Conservation (phyloP, 2,797 vertebrate genomes). For the Bovichtus diacanthus region DNA sequence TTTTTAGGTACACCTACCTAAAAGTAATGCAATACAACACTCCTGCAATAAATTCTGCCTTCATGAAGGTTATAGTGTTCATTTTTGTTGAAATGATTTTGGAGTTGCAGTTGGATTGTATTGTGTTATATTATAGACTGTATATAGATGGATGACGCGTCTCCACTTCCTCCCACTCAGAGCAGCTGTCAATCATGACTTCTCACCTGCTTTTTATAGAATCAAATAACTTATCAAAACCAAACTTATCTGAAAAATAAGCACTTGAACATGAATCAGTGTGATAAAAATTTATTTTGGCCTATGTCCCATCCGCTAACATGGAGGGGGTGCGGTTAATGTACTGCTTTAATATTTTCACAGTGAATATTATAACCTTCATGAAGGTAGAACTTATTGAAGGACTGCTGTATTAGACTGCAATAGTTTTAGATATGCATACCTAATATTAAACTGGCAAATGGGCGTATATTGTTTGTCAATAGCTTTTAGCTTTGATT, state of each 20-base stretch:
- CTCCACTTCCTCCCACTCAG: too few relatives aligned
- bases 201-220: too few relatives aligned
- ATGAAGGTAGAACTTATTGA: background rate
- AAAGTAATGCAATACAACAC: background rate
- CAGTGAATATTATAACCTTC: background rate
- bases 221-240: too few relatives aligned
- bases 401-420: background rate
- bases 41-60: background rate
- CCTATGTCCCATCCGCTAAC: too few relatives aligned
- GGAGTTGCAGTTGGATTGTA: background rate
- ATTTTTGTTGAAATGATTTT: background rate
- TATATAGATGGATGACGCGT: too few relatives aligned
- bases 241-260: too few relatives aligned
- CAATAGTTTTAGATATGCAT: background rate
- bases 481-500: background rate
- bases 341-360: background rate
- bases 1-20: background rate
- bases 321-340: too few relatives aligned
- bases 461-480: background rate
- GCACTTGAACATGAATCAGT: too few relatives aligned
- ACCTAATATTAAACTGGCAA: background rate
- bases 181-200: too few relatives aligned
- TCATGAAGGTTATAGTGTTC: background rate
- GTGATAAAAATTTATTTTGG: too few relatives aligned
- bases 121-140: background rate